Evolutionary conservation across 2,888 invertebrate genomes (phyloP), one percentile per base, ranked within the genome.

Genomic region (Magallana nippona): DNA sequence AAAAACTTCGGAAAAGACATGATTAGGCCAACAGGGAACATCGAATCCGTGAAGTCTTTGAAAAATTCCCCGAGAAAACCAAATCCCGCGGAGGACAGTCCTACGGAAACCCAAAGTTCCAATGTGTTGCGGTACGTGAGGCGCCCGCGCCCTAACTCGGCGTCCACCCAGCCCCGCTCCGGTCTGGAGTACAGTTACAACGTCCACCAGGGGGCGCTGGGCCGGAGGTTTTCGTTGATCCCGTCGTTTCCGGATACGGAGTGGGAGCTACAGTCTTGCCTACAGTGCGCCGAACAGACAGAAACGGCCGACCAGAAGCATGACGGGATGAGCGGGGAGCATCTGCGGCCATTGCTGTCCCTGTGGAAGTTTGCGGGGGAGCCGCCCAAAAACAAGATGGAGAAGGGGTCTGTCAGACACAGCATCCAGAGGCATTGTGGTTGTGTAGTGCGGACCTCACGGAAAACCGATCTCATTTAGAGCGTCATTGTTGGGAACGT

Each of bases 151-250:
- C 78, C 78, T 8, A 78, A 22, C 19, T 78, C 78, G 3, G 78
- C 78, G 8, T 55, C 78, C 15, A 56, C 17, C 11, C 55, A 19
- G 55, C 11, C 22, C 17, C 22, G 27, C 5, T 55, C 27, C 55
- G 78, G 78, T 27, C 55, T 78, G n/a, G 78, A 78, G 11, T 78
- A 78, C n/a, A 78, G 78, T 17, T 78, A 78, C 22, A 44, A 78
- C n/a, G 55, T 44, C 44, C 44, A 44, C n/a, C 17, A 55, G n/a
- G 22, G 22, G 11, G 8, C n/a, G 19, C 3, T 22, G 1, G 71
- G 32, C 2, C 44, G 78, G 19, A 55, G 78, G 17, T 44, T n/a
- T 19, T 78, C 78, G 2, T 13, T 78, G n/a, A 55, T 78, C 55
- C 78, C 78, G 17, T 55, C 78, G 13, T 78, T 78, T 55, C 78